Evolutionary conservation across 2,113 vertebrate genomes (phyloP).

Genomic region (Lutjanus erythropterus): DNA sequence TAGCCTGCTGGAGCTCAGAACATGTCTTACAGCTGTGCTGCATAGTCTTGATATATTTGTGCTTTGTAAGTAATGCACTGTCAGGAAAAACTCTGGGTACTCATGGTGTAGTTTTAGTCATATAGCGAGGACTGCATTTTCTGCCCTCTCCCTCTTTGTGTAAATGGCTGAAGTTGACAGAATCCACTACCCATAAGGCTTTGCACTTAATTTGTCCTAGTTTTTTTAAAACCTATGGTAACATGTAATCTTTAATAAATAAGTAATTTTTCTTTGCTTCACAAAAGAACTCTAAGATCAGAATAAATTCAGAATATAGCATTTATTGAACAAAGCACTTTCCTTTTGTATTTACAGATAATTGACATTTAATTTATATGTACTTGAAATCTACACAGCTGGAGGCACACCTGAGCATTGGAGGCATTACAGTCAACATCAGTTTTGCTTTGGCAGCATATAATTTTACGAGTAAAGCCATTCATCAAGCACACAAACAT

Average conservation of each 20-base stretch:
- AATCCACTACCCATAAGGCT: constrained; percentile 46
- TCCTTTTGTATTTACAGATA: constrained; percentile 53
- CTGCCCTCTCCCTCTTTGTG: constrained; percentile 33
- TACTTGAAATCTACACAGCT: constrained; percentile 20
- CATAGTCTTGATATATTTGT: constrained; percentile 19
- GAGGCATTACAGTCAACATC: constrained; percentile 20
- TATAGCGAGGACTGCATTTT: constrained; percentile 42
- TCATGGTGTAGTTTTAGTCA: constrained; percentile 26
- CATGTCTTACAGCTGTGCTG: constrained; percentile 17
- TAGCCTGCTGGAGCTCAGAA: constrained; percentile 8
- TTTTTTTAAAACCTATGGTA: constrained; percentile 71
- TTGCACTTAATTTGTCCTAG: constrained; percentile 62
- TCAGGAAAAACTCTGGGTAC: constrained; percentile 34
- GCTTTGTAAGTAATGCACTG: constrained; percentile 26
- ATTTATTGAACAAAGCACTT: constrained; percentile 51
- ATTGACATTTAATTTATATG: constrained; percentile 4
- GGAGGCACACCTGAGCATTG: constrained; percentile 3
- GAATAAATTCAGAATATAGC: constrained; percentile 14
- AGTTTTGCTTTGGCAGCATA: constrained; percentile 15
- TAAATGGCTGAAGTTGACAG: constrained; percentile 42
- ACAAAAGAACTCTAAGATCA: background rate
- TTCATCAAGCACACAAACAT: constrained; percentile 20
- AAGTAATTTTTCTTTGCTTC: constrained; percentile 35
- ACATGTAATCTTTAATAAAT: constrained; percentile 78
- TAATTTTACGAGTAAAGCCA: background rate